Conservation (phyloP, 2,888 invertebrate species). For the Drosophila nigricruria region DNA sequence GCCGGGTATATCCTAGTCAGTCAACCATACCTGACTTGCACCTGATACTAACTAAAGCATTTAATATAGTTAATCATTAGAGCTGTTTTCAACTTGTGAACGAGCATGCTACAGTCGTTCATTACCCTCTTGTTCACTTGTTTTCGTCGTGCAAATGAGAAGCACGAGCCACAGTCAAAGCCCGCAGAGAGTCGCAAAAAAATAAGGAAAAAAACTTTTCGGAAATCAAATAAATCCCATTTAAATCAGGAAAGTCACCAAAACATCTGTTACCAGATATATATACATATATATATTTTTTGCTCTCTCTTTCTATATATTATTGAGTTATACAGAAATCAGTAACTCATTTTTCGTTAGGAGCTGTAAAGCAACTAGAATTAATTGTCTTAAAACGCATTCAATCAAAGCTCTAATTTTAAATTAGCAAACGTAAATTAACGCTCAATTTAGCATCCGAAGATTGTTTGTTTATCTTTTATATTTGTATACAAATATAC, state of each 20-base stretch:
- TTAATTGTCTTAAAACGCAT: conserved; percentile 27
- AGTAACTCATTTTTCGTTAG: background rate
- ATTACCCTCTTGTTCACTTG: background rate
- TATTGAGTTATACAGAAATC: background rate
- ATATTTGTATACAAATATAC: conserved; percentile 2
- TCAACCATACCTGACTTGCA: background rate
- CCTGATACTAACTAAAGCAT: no score
- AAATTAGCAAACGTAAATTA: conserved; percentile 71
- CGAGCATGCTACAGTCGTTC: background rate
- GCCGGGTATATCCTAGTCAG: background rate
- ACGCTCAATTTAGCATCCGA: conserved; percentile 49
- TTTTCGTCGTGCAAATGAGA: conserved; percentile 45
- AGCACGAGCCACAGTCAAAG: conserved; percentile 48
- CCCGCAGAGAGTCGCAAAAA: conserved; percentile 3
- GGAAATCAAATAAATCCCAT: background rate
- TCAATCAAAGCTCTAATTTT: conserved; percentile 47
- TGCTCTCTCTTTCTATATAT: background rate
- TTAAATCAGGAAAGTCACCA: background rate
- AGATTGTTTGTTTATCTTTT: conserved; percentile 42
- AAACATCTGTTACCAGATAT: conserved; percentile 1
- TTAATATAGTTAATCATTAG: no score
- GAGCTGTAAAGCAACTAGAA: background rate
- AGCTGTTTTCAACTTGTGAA: background rate
- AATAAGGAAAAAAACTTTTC: background rate
- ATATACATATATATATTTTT: background rate